Evolutionary conservation across 2,888 invertebrate species (phyloP).

Genomic region (Caenorhabditis sp.): DNA sequence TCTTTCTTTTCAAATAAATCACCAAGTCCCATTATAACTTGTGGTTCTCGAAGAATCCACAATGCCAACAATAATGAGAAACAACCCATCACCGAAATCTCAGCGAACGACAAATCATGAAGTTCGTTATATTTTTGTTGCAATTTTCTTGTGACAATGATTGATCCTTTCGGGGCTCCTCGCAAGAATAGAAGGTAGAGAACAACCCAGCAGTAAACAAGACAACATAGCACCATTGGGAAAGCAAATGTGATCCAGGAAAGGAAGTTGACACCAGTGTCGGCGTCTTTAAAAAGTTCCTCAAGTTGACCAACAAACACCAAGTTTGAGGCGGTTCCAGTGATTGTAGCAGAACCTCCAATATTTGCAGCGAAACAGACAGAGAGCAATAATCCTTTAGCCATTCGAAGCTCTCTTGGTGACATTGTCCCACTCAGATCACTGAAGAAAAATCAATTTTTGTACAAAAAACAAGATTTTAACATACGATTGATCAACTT

Average conservation of each 20-base stretch:
- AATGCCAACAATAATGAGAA: slow-evolving; percentile 83
- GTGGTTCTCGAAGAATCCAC: slow-evolving; percentile 89
- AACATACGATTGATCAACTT: slow-evolving; percentile 42
- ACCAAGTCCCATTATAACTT: slow-evolving; percentile 88
- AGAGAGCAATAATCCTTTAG: slow-evolving; percentile 63
- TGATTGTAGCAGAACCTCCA: slow-evolving; percentile 65
- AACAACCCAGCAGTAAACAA: slow-evolving; percentile 53
- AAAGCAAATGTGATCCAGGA: slow-evolving; percentile 65
- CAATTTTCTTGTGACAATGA: slow-evolving; percentile 55
- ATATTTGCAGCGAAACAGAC: slow-evolving; percentile 66
- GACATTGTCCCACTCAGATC: slow-evolving; percentile 43
- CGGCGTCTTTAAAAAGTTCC: slow-evolving; percentile 57
- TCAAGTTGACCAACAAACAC: slow-evolving; percentile 62
- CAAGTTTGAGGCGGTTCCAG: slow-evolving; percentile 67
- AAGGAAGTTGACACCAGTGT: slow-evolving; percentile 62
- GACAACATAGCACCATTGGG: slow-evolving; percentile 51
- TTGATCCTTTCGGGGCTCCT: slow-evolving; percentile 53
- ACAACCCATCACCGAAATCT: slow-evolving; percentile 41
- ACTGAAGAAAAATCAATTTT: too few relatives aligned
- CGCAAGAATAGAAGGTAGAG: slow-evolving; percentile 48
- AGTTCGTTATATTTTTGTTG: slow-evolving; percentile 58
- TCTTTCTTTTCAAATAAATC: slow-evolving; percentile 64
- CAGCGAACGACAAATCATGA: slow-evolving; percentile 51
- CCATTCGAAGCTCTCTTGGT: slow-evolving; percentile 53
- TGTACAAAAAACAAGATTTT: too few relatives aligned